Base-by-base conservation (phyloP, 2,888 invertebrate genomes). In the Drosophila conformis region DNA sequence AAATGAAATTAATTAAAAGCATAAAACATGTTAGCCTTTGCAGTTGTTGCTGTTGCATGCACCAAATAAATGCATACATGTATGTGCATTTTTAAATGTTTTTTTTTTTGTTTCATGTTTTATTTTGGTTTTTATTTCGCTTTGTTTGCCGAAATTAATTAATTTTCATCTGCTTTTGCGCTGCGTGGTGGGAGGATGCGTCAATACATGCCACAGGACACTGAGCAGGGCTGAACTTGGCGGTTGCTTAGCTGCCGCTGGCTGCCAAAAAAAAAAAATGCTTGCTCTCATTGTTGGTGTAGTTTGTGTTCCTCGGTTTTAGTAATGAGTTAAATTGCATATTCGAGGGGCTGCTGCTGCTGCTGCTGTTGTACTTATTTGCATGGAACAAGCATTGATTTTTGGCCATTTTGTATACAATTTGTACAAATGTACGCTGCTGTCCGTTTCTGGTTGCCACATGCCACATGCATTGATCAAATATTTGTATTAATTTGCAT, bases 241-340 rank as follows among this genome's bases (percentile, higher is more conserved):
- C 15, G 15, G 25, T 25, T 82, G 60, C 73, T 57, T 54, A 68
- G 27, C 25, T 25, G 83, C 63, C 64, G 74, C 36, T 49, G 63
- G 58, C 60, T 42, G 33, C 62, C 65, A 79, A 69, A 71, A 69
- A 71, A 68, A 49, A 6, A 46, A 18, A 8, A 38, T 33, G 60
- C 62, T 65, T 56, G 21, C 40, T 56, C n/a, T 33, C 21, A 25
- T 11, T 46, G 40, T 33, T 46, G 38, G 2, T 25, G 48, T 33
- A 18, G 21, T 27, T 69, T 70, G 63, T 54, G 59, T 61, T 69
- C 46, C 76, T 68, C 58, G 59, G 63, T 64, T 77, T 53, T 54
- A 29, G 63, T 83, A 79, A 83, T 83, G 73, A 79, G 79, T 73
- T 73, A 40, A 74, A 77, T 84, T 83, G 79, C 85, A 83, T 75